A percentile compares a stretch with the other conserved stretches of the same genome.
Evolutionary conservation across 2,113 vertebrate genomes (phyloP).

Genomic region (Rana temporaria): DNA sequence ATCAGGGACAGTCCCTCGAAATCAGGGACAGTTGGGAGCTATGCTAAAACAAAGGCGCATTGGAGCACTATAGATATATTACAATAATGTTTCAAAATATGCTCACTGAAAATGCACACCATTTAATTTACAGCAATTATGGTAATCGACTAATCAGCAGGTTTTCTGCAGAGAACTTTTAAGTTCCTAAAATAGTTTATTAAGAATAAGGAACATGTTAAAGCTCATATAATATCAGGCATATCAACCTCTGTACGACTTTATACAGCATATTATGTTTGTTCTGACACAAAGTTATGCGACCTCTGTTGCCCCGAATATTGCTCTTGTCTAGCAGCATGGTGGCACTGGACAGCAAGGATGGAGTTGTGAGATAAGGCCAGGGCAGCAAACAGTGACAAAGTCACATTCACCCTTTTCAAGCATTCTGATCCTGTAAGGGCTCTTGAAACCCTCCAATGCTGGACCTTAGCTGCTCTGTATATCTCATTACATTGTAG

Average conservation of each 20-base stretch:
- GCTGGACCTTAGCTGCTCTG: slow-evolving; percentile 22
- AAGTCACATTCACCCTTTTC: slow-evolving; percentile 20
- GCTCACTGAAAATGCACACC: no score
- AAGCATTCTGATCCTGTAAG: slow-evolving; percentile 26
- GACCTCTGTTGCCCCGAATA: background rate
- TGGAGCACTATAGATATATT: no score
- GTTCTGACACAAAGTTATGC: background rate
- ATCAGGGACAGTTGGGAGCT: no score
- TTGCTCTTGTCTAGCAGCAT: background rate
- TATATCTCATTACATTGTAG: slow-evolving; percentile 49
- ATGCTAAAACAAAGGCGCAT: no score
- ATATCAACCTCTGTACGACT: background rate
- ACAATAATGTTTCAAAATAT: no score
- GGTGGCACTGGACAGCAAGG: slow-evolving; percentile 42
- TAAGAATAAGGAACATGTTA: background rate
- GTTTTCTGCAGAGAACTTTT: background rate
- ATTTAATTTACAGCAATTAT: no score
- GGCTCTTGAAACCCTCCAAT: slow-evolving; percentile 43
- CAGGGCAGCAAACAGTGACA: slow-evolving; percentile 53
- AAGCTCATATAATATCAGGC: background rate
- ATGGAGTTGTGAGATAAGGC: slow-evolving; percentile 8
- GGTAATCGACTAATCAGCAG: no score
- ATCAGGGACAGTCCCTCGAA: no score
- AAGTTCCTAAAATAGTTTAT: background rate
- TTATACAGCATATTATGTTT: background rate